Evolutionary conservation across 2,888 invertebrate genomes (phyloP).

Genomic region (Tribolium freemani): DNA sequence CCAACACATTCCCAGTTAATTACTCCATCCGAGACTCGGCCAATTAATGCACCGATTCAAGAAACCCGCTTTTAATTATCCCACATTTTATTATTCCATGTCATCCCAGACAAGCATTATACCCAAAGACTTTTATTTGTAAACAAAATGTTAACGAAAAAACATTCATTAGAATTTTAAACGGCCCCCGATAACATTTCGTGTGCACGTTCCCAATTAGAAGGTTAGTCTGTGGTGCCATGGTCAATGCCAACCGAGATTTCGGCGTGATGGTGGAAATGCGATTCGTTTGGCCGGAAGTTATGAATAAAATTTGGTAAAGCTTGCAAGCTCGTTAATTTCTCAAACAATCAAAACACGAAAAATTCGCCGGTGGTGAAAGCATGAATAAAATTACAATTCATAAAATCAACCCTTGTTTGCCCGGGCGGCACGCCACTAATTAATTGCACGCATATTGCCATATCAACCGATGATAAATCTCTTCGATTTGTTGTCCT

Average conservation of each 20-base stretch:
- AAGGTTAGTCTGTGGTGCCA: slow-evolving; percentile 26
- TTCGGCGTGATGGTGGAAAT: background rate
- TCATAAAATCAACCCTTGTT: slow-evolving; percentile 32
- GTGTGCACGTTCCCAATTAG: slow-evolving; percentile 39
- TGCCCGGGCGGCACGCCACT: slow-evolving; percentile 24
- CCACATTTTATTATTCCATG: slow-evolving; percentile 63
- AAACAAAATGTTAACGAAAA: slow-evolving; percentile 63
- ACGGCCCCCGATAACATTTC: slow-evolving; percentile 45
- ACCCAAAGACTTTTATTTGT: slow-evolving; percentile 62
- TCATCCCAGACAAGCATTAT: slow-evolving; percentile 53
- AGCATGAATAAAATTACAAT: slow-evolving; percentile 31
- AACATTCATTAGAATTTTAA: slow-evolving; percentile 60
- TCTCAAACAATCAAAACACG: slow-evolving; percentile 20
- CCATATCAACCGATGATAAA: slow-evolving; percentile 5
- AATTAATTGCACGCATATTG: slow-evolving; percentile 27
- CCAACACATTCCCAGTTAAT: slow-evolving; percentile 65
- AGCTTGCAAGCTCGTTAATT: slow-evolving; percentile 31
- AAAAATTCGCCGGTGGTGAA: slow-evolving; percentile 24
- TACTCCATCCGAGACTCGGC: slow-evolving; percentile 62
- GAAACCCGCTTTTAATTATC: slow-evolving; percentile 54
- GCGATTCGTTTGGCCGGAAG: slow-evolving; percentile 35
- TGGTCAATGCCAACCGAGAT: slow-evolving; percentile 26
- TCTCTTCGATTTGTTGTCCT: slow-evolving; percentile 38
- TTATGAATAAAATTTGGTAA: slow-evolving; percentile 27
- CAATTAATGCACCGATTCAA: slow-evolving; percentile 66